phyloP scores from a whole-genome alignment of 2,797 vertebrate species.

The Chelon labrosus region DNA sequence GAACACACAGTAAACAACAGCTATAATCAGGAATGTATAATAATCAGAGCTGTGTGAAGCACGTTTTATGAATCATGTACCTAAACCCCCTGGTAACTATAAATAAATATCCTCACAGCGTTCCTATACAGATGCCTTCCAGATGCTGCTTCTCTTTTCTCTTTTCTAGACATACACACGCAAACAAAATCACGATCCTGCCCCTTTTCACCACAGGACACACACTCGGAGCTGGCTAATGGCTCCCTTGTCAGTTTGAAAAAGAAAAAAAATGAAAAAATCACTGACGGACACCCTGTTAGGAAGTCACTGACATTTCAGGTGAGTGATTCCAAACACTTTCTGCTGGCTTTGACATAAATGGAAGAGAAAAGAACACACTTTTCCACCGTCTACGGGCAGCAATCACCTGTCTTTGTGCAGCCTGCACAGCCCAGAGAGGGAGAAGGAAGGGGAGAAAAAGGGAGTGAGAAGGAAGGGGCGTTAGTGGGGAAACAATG shows the following conservation, averaged over 20 bases:
- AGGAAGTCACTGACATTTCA: slow-evolving; percentile 70
- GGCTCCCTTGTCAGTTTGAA: slow-evolving; percentile 66
- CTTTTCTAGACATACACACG: neutral
- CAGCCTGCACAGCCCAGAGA: slow-evolving; percentile 45
- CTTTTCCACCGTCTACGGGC: slow-evolving; percentile 20
- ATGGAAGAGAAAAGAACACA: slow-evolving; percentile 28
- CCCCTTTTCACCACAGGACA: slow-evolving; percentile 38
- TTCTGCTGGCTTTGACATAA: slow-evolving; percentile 61
- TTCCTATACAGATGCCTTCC: slow-evolving; percentile 45
- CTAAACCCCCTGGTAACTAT: slow-evolving; percentile 35
- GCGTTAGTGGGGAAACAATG: slow-evolving; percentile 68
- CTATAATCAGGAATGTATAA: slow-evolving; percentile 32
- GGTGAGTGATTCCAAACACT: slow-evolving; percentile 71
- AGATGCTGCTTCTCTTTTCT: slow-evolving; percentile 37
- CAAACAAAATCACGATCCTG: slow-evolving; percentile 19
- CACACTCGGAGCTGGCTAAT: slow-evolving; percentile 51
- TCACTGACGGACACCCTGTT: slow-evolving; percentile 62
- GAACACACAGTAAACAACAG: slow-evolving; percentile 34
- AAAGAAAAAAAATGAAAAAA: slow-evolving; percentile 11
- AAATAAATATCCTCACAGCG: slow-evolving; percentile 46
- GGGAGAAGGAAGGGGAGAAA: slow-evolving; percentile 16
- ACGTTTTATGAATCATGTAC: slow-evolving; percentile 39
- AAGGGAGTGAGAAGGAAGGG: slow-evolving; percentile 35
- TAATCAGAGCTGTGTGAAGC: slow-evolving; percentile 14
- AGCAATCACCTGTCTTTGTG: slow-evolving; percentile 55